Evolutionary conservation across 2,113 vertebrate genomes (phyloP).

Genomic region (Poeciliopsis turrubarensis): DNA sequence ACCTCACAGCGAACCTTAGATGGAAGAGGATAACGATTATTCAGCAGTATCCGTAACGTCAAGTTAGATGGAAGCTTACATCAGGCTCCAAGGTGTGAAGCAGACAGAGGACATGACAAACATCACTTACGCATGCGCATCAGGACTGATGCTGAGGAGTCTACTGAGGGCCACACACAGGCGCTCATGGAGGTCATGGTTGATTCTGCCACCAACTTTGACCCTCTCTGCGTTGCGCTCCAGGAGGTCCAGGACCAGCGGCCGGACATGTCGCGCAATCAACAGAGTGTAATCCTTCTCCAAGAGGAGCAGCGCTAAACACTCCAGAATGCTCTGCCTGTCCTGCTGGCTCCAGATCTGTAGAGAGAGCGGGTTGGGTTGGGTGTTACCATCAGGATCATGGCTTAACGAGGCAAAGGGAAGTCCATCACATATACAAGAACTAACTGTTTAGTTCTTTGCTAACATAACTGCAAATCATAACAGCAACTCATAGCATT

Average conservation of each 20-base stretch:
- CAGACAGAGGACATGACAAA: background rate
- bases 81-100: background rate
- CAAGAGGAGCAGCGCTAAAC: slow-evolving; percentile 86
- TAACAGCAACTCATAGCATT: too few relatives aligned
- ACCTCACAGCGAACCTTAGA: slow-evolving; percentile 89
- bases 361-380: background rate
- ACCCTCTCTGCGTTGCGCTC: slow-evolving; percentile 90
- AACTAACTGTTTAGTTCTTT: too few relatives aligned
- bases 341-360: slow-evolving; percentile 93
- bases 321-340: slow-evolving; percentile 87
- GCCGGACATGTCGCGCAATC: slow-evolving; percentile 87
- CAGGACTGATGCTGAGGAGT: slow-evolving; percentile 86
- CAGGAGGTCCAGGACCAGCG: slow-evolving; percentile 90
- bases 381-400: too few relatives aligned
- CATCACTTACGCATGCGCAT: slow-evolving; percentile 89
- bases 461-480: too few relatives aligned
- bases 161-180: slow-evolving; percentile 96
- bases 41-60: background rate
- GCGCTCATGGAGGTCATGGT: slow-evolving; percentile 94
- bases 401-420: too few relatives aligned
- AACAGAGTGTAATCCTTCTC: slow-evolving; percentile 92
- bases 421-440: too few relatives aligned
- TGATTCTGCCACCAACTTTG: slow-evolving; percentile 83
- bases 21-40: background rate
- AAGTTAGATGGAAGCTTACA: too few relatives aligned